These are phyloP conservation scores for Blastomussa wellsi DNA, from an alignment of 92 coral and sea anemone genomes.

Conservation along the genomic window DNA sequence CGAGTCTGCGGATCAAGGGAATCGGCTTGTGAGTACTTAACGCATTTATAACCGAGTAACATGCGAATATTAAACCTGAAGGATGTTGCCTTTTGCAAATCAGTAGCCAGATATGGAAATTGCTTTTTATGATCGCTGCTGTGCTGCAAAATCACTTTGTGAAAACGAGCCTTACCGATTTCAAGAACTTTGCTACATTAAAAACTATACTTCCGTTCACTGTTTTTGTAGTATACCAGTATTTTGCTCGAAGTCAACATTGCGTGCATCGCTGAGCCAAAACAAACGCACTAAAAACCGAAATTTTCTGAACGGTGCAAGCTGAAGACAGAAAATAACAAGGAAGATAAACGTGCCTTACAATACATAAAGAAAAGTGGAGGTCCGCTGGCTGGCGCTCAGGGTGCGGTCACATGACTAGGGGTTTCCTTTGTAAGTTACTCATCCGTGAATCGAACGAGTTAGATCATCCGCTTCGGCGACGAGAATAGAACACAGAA, in stretches of 20 bases:
- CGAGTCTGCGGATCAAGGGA: not conserved
- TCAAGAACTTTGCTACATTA: too few species aligned
- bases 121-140: not conserved
- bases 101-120: too few species aligned
- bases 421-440: conserved; percentile 7
- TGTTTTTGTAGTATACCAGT: not conserved
- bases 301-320: not conserved
- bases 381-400: not conserved
- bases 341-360: not conserved
- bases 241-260: not conserved
- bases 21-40: too few species aligned
- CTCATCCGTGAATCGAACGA: conserved; percentile 4
- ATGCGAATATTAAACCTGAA: not conserved
- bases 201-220: too few species aligned
- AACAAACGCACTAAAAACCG: not conserved
- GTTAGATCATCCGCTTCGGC: conserved; percentile 9
- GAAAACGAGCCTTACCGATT: not conserved
- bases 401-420: conserved; percentile 38
- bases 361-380: not conserved
- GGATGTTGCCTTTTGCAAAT: not conserved
- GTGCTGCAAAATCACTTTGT: not conserved
- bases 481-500: not conserved
- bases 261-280: not conserved
- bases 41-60: not conserved
- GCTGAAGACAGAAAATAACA: not conserved